These are phyloP conservation scores for Trachelipus rathkii DNA, from an alignment of 1,140 invertebrate genomes.

Conservation along the genomic window DNA sequence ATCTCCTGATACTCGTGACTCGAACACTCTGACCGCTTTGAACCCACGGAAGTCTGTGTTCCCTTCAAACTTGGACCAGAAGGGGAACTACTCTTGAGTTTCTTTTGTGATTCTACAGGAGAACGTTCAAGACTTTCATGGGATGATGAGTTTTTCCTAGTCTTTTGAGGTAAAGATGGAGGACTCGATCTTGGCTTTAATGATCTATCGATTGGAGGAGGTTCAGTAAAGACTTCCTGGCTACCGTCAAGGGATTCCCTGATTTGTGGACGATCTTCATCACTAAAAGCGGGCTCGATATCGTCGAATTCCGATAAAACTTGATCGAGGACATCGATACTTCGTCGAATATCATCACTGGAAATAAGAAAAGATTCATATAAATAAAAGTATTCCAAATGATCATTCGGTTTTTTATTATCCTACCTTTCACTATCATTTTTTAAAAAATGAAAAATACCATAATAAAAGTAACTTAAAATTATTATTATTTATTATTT, in stretches of 20 bases:
- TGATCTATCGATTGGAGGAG: not conserved
- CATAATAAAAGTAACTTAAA: no score
- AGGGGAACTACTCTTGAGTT: not conserved
- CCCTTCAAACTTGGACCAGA: not conserved
- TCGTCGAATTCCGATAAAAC: not conserved
- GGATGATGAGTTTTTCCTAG: not conserved
- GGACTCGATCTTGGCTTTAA: not conserved
- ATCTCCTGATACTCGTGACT: slow-evolving; percentile 4
- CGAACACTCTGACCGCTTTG: not conserved
- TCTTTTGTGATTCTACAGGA: no score
- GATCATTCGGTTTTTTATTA: no score
- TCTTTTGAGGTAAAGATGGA: not conserved
- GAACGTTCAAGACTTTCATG: not conserved
- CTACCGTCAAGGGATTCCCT: not conserved
- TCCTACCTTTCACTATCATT: no score
- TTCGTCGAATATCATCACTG: not conserved
- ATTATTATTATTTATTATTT: no score
- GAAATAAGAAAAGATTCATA: not conserved
- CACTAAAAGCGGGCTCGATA: not conserved
- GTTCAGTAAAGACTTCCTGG: not conserved
- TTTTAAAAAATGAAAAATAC: no score
- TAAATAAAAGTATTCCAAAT: no score
- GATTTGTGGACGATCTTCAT: not conserved
- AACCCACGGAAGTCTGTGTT: not conserved
- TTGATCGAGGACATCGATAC: not conserved